Evolutionary conservation across 2,888 invertebrate genomes (phyloP).

Genomic region (Acleris sparsana): DNA sequence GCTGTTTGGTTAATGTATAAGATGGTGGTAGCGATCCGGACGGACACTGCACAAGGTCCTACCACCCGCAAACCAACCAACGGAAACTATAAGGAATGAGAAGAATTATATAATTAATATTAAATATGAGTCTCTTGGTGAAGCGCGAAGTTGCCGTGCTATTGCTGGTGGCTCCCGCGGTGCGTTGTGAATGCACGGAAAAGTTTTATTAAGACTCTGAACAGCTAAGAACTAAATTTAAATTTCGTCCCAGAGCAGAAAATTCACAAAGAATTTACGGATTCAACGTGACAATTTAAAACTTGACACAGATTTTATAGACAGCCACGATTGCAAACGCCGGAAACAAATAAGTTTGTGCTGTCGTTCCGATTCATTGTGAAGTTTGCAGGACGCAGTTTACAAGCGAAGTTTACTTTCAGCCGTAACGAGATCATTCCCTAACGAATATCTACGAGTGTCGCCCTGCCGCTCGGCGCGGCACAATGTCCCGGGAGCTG

Average conservation of each 20-base stretch:
- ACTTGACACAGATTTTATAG: conserved; percentile 36
- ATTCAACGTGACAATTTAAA: conserved; percentile 38
- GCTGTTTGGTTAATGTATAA: too few relatives aligned
- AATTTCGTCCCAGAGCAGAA: conserved; percentile 38
- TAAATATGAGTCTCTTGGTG: conserved; percentile 49
- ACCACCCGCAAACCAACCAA: too few relatives aligned
- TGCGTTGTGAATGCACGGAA: conserved; percentile 49
- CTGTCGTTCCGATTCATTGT: conserved; percentile 32
- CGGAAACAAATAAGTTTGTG: conserved; percentile 28
- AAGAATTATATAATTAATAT: conserved; percentile 36
- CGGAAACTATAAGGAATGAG: not conserved
- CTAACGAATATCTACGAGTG: conserved; percentile 66
- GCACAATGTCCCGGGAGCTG: not conserved
- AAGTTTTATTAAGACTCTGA: conserved; percentile 58
- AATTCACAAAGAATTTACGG: conserved; percentile 34
- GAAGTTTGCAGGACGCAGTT: conserved; percentile 45
- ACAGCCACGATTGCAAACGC: conserved; percentile 25
- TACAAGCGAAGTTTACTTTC: conserved; percentile 56
- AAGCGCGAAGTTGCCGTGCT: conserved; percentile 49
- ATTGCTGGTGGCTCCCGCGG: conserved; percentile 46
- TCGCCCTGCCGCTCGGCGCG: conserved; percentile 40
- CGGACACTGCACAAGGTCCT: too few relatives aligned
- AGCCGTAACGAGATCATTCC: conserved; percentile 48
- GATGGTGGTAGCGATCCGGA: too few relatives aligned
- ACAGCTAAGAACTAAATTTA: conserved; percentile 48